A percentile compares a stretch with the other conserved stretches of the same genome.
Evolutionary conservation across 2,888 invertebrate species (phyloP).

Genomic region (Minunthozetes semirufus): DNA sequence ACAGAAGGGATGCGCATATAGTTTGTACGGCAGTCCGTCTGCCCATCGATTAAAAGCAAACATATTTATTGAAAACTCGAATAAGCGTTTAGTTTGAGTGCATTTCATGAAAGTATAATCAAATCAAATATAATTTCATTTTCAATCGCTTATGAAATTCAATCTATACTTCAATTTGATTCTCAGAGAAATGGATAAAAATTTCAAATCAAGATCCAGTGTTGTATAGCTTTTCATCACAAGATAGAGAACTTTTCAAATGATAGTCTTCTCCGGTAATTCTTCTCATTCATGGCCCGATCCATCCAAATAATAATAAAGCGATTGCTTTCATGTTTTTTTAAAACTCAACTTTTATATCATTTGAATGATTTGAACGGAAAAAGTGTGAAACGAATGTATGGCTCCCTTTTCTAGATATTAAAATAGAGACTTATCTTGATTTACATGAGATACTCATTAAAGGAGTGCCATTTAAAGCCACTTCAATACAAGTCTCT

Average conservation of each 20-base stretch:
- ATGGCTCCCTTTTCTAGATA: conserved; percentile 23
- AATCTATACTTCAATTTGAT: not conserved
- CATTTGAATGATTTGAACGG: not conserved
- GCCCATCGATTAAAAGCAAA: conserved; percentile 10
- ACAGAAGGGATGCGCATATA: not conserved
- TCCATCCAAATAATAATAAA: not conserved
- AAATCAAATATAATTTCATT: not conserved
- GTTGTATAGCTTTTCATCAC: not conserved
- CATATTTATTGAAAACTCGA: not conserved
- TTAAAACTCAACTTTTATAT: not conserved
- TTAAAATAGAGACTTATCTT: conserved; percentile 20
- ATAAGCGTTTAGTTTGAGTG: conserved; percentile 7
- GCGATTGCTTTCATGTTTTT: not conserved
- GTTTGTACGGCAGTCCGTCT: not conserved
- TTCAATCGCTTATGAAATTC: conserved; percentile 7
- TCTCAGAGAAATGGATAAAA: not conserved
- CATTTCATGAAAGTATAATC: conserved; percentile 22
- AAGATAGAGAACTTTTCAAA: not conserved
- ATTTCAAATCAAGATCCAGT: not conserved
- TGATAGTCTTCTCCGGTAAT: conserved; percentile 10
- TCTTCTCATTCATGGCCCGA: conserved; percentile 5
- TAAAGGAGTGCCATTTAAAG: conserved; percentile 18
- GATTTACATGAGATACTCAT: conserved; percentile 27
- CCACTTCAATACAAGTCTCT: not conserved
- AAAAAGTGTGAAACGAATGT: conserved; percentile 2